A percentile compares a stretch with the other conserved stretches of the same genome.
Conservation (phyloP, 2,797 vertebrate species). For the Gobio occitaniae region DNA sequence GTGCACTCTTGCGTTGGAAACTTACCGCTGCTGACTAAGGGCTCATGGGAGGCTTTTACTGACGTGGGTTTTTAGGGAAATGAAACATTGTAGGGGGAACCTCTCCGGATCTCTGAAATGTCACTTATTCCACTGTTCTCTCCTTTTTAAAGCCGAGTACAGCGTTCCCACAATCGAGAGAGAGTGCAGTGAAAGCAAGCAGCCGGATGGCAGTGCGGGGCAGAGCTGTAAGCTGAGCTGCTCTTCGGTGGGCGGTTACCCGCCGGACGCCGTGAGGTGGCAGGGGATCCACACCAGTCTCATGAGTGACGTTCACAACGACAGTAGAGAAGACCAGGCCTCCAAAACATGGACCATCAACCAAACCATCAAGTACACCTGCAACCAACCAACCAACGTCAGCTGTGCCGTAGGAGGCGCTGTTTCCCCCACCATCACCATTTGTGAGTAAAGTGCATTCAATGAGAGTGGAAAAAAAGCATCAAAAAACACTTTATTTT, state of each 20-base stretch:
- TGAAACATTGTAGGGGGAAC: slow-evolving; percentile 27
- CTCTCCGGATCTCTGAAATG: slow-evolving; percentile 44
- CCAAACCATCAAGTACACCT: slow-evolving; percentile 20
- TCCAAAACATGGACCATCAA: slow-evolving; percentile 37
- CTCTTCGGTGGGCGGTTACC: slow-evolving; percentile 52
- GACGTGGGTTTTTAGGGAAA: slow-evolving; percentile 11
- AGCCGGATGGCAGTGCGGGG: accelerated
- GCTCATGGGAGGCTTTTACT: neutral
- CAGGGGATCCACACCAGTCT: accelerated
- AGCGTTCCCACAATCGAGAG: slow-evolving; percentile 25
- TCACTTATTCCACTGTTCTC: slow-evolving; percentile 55
- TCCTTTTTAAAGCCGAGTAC: slow-evolving; percentile 49
- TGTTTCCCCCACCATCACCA: neutral
- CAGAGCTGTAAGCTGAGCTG: slow-evolving; percentile 44
- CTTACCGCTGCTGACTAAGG: slow-evolving; percentile 15
- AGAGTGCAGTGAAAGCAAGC: neutral
- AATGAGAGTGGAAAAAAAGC: neutral
- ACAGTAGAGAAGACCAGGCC: neutral
- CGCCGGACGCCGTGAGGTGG: neutral
- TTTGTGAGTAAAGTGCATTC: slow-evolving; percentile 49
- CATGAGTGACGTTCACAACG: accelerated
- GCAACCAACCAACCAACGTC: slow-evolving; percentile 2
- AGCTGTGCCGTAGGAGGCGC: slow-evolving; percentile 51
- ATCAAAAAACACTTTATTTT: too few species aligned
- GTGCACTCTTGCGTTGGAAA: neutral